Evolutionary conservation across 2,797 vertebrate genomes (phyloP).

Genomic region (Numenius phaeopus): DNA sequence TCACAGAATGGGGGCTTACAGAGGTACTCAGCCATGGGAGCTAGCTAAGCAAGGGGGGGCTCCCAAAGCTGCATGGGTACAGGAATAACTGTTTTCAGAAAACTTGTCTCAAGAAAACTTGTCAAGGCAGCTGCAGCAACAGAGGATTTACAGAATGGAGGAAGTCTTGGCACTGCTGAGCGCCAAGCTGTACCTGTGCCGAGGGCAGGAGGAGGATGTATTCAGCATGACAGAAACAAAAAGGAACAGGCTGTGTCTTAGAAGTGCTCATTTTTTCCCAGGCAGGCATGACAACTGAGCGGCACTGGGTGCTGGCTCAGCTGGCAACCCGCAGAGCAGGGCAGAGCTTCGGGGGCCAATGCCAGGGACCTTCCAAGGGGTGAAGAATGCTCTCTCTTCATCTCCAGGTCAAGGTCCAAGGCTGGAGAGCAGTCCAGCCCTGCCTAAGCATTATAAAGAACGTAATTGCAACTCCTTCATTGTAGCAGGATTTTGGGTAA

Average conservation of each 20-base stretch:
- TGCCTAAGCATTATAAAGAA: fast-evolving
- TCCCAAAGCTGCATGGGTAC: not conserved
- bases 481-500: not conserved
- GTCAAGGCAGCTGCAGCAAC: not conserved
- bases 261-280: fast-evolving
- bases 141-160: not conserved
- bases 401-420: not conserved
- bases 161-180: not conserved
- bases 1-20: not conserved
- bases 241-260: not conserved
- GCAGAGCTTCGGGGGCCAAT: not conserved
- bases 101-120: not conserved
- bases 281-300: not conserved
- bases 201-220: not conserved
- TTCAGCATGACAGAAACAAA: not conserved
- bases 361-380: not conserved
- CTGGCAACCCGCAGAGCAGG: not conserved
- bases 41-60: not conserved
- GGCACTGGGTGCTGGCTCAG: not conserved
- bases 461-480: not conserved
- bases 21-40: not conserved
- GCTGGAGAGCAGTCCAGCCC: not conserved
- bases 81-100: not conserved
- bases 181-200: not conserved
- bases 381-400: not conserved